These are phyloP conservation scores for Caerostris darwini DNA, from an alignment of 1,140 invertebrate genomes.

Conservation along the genomic window DNA sequence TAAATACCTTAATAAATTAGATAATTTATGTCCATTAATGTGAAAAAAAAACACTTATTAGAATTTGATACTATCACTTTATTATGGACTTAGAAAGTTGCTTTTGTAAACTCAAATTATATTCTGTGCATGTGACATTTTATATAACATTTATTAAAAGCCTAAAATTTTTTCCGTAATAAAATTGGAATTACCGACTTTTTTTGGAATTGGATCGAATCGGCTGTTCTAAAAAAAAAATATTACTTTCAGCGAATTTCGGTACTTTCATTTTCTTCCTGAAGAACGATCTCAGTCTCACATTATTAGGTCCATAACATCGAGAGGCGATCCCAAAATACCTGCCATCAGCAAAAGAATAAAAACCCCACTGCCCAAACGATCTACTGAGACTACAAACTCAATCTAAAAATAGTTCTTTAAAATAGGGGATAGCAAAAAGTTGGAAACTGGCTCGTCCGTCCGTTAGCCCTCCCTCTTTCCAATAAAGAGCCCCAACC, in stretches of 20 bases:
- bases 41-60: too few relatives aligned
- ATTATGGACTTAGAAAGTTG: too few relatives aligned
- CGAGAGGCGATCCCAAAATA: background rate
- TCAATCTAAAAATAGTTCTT: conserved; percentile 44
- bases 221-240: too few relatives aligned
- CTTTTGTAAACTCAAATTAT: too few relatives aligned
- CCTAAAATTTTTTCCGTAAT: too few relatives aligned
- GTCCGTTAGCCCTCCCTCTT: background rate
- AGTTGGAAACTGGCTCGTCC: conserved; percentile 12
- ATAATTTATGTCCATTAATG: too few relatives aligned
- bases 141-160: too few relatives aligned
- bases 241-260: background rate
- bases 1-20: too few relatives aligned
- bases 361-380: background rate
- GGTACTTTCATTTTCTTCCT: background rate
- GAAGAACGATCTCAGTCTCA: background rate
- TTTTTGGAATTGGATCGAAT: too few relatives aligned
- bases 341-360: conserved; percentile 36
- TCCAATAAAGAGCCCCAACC: background rate
- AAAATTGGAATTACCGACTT: too few relatives aligned
- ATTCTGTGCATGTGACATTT: too few relatives aligned
- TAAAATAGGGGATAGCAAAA: background rate
- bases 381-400: background rate
- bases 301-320: conserved; percentile 18
- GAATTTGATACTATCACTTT: too few relatives aligned